phyloP scores from a whole-genome alignment of 2,888 invertebrate species.

The Cosmia trapezina region DNA sequence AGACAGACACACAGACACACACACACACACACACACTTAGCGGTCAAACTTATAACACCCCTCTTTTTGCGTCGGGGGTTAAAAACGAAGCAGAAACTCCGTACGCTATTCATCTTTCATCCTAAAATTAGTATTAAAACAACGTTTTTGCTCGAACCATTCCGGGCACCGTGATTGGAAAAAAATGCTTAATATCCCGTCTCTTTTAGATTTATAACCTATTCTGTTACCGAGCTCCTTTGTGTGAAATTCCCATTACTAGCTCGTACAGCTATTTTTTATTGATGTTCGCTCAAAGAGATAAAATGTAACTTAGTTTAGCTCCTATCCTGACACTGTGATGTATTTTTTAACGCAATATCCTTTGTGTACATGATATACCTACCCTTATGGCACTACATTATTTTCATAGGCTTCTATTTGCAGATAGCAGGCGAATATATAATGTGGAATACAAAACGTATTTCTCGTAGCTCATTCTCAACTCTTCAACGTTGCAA shows the following conservation, averaged over 20 bases:
- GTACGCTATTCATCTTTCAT: constrained; percentile 21
- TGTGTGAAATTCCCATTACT: constrained; percentile 63
- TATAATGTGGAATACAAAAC: no score
- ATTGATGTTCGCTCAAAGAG: constrained; percentile 62
- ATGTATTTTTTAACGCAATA: constrained; percentile 52
- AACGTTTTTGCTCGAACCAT: constrained; percentile 28
- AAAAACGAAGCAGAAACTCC: background rate
- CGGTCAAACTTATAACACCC: no score
- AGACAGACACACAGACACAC: no score
- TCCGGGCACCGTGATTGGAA: constrained; percentile 57
- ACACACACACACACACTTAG: no score
- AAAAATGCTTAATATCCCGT: constrained; percentile 66
- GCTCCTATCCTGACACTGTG: constrained; percentile 35
- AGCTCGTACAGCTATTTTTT: constrained; percentile 56
- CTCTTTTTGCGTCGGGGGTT: no score
- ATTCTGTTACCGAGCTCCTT: constrained; percentile 55
- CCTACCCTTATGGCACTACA: background rate
- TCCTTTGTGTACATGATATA: constrained; percentile 34
- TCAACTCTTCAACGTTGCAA: background rate
- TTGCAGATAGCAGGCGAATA: background rate
- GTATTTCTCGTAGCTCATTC: background rate
- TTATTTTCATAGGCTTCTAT: background rate
- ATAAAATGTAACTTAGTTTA: constrained; percentile 60
- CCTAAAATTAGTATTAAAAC: constrained; percentile 44
- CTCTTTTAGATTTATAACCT: constrained; percentile 58